Percentiles rank a stretch among this genome's conserved stretches.
phyloP scores from a whole-genome alignment of 2,888 invertebrate species.

The Mimumesa dahlbomi region DNA sequence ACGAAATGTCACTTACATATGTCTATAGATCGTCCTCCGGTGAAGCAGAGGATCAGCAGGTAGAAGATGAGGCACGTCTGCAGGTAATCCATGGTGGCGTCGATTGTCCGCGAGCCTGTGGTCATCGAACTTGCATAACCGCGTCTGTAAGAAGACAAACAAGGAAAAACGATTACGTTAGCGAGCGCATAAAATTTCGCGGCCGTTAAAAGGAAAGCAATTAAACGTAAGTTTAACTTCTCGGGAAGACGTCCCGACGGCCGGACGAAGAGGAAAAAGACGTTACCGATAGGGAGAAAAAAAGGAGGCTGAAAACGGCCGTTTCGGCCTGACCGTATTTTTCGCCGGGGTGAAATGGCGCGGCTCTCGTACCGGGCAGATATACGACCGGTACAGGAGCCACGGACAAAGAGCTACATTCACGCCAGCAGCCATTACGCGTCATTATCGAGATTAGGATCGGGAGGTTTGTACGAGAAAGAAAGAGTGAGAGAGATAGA shows the following conservation, averaged over 20 bases:
- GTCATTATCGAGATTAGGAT: constrained; percentile 81
- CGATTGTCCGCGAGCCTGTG: constrained; percentile 69
- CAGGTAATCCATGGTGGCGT: constrained; percentile 75
- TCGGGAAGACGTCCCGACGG: constrained; percentile 14
- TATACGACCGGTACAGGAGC: constrained; percentile 70
- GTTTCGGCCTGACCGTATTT: constrained; percentile 66
- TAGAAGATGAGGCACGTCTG: constrained; percentile 74
- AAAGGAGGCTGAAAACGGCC: constrained; percentile 57
- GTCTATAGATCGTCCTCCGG: constrained; percentile 76
- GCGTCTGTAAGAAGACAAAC: constrained; percentile 68
- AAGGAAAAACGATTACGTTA: constrained; percentile 13
- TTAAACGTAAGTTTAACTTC: constrained; percentile 53
- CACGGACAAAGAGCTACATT: constrained; percentile 79
- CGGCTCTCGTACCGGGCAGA: constrained; percentile 67
- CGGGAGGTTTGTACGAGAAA: constrained; percentile 67
- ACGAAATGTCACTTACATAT: constrained; percentile 73
- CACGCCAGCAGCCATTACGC: constrained; percentile 80
- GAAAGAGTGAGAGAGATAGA: constrained; percentile 20
- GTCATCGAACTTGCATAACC: constrained; percentile 79
- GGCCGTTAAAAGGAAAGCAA: constrained; percentile 28
- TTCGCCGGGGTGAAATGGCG: constrained; percentile 74
- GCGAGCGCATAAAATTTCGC: neutral
- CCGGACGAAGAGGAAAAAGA: constrained; percentile 4
- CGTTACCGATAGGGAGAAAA: constrained; percentile 25
- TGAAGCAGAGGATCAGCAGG: constrained; percentile 72